phyloP scores from a whole-genome alignment of 2,888 invertebrate genomes.

The Girardia tigrina region DNA sequence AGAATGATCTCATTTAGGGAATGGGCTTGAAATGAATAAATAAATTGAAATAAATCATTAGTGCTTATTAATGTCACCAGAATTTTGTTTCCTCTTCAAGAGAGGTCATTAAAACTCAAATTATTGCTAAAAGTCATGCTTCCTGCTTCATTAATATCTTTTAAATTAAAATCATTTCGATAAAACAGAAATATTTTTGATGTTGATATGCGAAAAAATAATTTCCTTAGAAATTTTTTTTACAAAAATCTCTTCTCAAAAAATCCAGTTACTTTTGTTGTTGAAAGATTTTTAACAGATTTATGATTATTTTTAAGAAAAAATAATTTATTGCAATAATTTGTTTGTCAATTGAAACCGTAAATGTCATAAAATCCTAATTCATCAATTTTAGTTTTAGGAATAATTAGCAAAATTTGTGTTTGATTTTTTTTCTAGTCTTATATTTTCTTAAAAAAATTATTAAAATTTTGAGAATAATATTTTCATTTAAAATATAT shows the following conservation, averaged over 20 bases:
- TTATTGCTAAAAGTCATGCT: constrained; percentile 20
- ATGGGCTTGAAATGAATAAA: constrained; percentile 7
- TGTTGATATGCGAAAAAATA: not conserved
- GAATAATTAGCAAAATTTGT: too few relatives aligned
- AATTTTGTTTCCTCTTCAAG: constrained; percentile 7
- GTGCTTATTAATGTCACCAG: constrained; percentile 20
- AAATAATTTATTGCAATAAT: not conserved
- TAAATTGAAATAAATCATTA: constrained; percentile 23
- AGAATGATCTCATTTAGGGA: not conserved
- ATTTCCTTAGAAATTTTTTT: not conserved
- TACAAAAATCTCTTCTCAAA: not conserved
- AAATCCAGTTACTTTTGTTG: not conserved
- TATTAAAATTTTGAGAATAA: too few relatives aligned
- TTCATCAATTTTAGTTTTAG: not conserved
- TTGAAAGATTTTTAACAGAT: not conserved
- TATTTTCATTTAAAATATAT: too few relatives aligned
- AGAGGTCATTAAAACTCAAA: constrained; percentile 19
- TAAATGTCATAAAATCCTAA: not conserved
- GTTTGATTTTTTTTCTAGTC: too few relatives aligned
- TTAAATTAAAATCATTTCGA: constrained; percentile 15
- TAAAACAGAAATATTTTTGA: not conserved
- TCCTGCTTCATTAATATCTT: constrained; percentile 20
- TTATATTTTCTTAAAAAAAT: too few relatives aligned
- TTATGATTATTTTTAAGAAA: not conserved
- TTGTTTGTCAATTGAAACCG: not conserved